phyloP scores from a whole-genome alignment of 2,797 vertebrate species.

The Hozukius guyotensis region DNA sequence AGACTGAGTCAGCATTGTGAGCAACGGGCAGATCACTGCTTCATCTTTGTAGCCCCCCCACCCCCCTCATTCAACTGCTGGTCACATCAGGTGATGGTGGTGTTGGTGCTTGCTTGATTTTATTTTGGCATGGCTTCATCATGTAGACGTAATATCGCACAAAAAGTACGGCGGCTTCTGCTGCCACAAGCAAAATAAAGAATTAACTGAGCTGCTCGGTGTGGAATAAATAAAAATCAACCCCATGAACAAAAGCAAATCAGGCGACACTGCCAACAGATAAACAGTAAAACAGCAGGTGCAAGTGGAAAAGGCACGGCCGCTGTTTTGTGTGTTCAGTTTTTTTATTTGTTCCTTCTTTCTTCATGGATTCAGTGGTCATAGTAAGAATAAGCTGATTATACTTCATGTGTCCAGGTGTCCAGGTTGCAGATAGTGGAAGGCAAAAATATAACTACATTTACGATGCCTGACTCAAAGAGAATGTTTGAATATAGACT shows the following conservation, averaged over 20 bases:
- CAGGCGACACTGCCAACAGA: neutral
- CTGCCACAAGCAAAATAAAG: constrained; percentile 4
- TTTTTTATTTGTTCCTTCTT: neutral
- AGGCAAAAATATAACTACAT: neutral
- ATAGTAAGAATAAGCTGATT: constrained; percentile 10
- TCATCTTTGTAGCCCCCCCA: constrained; percentile 3
- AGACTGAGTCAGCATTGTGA: constrained; percentile 64
- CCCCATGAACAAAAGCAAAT: constrained; percentile 23
- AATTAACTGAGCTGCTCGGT: neutral
- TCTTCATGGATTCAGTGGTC: constrained; percentile 2
- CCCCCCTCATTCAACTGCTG: neutral
- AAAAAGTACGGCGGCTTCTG: neutral
- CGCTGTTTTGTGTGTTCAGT: neutral
- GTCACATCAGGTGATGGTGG: constrained; percentile 10
- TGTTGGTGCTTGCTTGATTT: neutral
- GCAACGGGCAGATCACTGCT: constrained; percentile 39
- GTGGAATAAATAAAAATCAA: neutral
- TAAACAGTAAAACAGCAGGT: constrained; percentile 20
- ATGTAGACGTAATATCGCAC: neutral
- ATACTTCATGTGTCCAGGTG: constrained; percentile 7
- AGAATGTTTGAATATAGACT: constrained; percentile 19
- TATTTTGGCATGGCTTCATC: neutral
- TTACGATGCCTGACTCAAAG: constrained; percentile 19
- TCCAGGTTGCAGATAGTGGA: neutral
- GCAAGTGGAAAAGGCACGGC: neutral